Evolutionary conservation across 2,113 vertebrate species (phyloP).

Genomic region (Falco punctatus): DNA sequence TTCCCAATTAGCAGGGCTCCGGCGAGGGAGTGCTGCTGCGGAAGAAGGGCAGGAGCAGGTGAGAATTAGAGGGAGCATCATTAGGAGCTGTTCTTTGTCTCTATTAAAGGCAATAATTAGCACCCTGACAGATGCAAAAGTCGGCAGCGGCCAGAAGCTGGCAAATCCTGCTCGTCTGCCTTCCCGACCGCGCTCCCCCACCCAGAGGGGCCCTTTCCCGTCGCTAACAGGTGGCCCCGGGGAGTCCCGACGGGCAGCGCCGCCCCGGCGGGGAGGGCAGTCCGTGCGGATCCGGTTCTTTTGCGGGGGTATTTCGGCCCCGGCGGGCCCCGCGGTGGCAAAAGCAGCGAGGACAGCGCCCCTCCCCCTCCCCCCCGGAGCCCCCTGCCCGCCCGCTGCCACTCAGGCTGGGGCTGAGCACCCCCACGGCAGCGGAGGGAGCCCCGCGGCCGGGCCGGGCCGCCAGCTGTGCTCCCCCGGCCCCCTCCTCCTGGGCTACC

Average conservation of each 20-base stretch:
- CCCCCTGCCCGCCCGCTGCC: neutral
- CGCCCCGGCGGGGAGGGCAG: too few species aligned
- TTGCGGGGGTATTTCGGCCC: neutral
- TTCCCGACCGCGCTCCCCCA: neutral
- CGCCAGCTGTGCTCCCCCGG: neutral
- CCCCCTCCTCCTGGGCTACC: neutral
- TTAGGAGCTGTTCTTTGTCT: conserved; percentile 70
- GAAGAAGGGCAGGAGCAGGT: conserved; percentile 66
- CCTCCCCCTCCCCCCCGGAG: neutral
- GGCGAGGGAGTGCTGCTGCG: conserved; percentile 7
- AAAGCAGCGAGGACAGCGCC: neutral
- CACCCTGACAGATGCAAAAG: conserved; percentile 68
- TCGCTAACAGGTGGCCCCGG: conserved; percentile 47
- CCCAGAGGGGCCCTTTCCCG: neutral
- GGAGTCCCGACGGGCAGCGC: neutral
- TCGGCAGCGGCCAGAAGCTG: conserved; percentile 29
- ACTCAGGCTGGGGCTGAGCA: fast-evolving
- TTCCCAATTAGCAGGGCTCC: conserved; percentile 60
- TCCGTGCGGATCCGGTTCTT: neutral
- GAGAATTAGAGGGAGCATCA: conserved; percentile 66
- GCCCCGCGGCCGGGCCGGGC: neutral
- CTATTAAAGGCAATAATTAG: conserved; percentile 72
- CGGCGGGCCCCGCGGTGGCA: neutral
- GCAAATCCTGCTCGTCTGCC: conserved; percentile 8
- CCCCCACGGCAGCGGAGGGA: too few species aligned